Evolutionary conservation across 1,140 invertebrate genomes (phyloP).

Genomic region (Goniozus legneri): DNA sequence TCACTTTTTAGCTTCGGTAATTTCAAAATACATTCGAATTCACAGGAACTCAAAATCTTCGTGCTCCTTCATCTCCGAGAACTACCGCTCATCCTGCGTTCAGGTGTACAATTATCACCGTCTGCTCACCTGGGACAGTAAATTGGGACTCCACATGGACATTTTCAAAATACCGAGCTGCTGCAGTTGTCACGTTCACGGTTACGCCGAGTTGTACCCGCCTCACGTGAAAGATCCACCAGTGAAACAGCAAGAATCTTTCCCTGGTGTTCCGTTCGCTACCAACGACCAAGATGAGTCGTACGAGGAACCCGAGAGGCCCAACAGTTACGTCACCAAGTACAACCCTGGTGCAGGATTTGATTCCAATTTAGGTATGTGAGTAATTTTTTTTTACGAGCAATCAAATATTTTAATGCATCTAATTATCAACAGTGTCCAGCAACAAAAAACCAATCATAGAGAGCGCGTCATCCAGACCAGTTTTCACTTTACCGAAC

Average conservation of each 20-base stretch:
- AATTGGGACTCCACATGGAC: conserved; percentile 78
- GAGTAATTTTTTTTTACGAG: no score
- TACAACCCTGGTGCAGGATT: conserved; percentile 17
- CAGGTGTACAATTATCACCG: conserved; percentile 86
- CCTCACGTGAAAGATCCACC: conserved; percentile 52
- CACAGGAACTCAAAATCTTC: conserved; percentile 67
- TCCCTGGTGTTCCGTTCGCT: conserved; percentile 46
- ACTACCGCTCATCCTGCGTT: conserved; percentile 76
- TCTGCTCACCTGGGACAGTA: conserved; percentile 79
- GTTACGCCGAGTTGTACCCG: conserved; percentile 66
- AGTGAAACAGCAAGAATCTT: conserved; percentile 33
- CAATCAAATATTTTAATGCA: neutral
- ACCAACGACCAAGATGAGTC: conserved; percentile 34
- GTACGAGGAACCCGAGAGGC: conserved; percentile 19
- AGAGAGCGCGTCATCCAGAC: conserved; percentile 27
- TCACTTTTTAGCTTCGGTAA: no score
- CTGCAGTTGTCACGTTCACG: conserved; percentile 79
- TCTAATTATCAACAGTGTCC: conserved; percentile 12
- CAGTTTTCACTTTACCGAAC: conserved; percentile 23
- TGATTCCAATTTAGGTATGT: conserved; percentile 26
- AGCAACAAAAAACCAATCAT: conserved; percentile 34
- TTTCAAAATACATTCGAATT: no score
- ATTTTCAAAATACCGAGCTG: conserved; percentile 84
- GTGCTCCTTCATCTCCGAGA: conserved; percentile 76
- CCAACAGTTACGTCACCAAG: conserved; percentile 27